phyloP scores from a whole-genome alignment of 2,797 vertebrate species.

The Halcyon badia region DNA sequence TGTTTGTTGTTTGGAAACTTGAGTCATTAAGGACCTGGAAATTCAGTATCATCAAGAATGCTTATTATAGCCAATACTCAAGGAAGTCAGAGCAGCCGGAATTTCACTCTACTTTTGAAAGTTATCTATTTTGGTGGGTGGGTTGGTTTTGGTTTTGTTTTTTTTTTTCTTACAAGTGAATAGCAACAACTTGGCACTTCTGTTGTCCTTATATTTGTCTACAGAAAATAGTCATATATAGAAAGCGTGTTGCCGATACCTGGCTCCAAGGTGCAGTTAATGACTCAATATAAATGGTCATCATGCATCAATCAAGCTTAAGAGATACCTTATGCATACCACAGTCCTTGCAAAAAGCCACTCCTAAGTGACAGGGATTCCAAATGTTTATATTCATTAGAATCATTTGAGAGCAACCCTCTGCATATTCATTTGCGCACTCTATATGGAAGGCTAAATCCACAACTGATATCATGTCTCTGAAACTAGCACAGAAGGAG shows the following conservation, averaged over 20 bases:
- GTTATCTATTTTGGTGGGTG: not conserved
- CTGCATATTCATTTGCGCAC: conserved; percentile 63
- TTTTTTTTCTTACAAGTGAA: not conserved
- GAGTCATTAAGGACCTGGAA: conserved; percentile 63
- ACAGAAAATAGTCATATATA: conserved; percentile 22
- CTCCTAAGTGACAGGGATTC: conserved; percentile 52
- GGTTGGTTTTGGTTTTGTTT: not conserved
- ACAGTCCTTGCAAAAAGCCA: conserved; percentile 59
- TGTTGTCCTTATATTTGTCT: conserved; percentile 53
- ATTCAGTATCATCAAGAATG: conserved; percentile 1
- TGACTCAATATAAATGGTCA: conserved; percentile 63
- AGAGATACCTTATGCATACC: conserved; percentile 56
- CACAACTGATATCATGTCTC: conserved; percentile 63
- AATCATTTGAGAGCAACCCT: conserved; percentile 63
- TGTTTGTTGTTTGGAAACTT: conserved; percentile 20
- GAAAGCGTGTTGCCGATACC: conserved; percentile 18
- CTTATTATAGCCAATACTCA: not conserved
- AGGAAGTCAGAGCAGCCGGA: not conserved
- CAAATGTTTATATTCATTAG: conserved; percentile 48
- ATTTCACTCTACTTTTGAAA: not conserved
- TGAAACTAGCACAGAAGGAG: conserved; percentile 69
- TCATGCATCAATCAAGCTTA: conserved; percentile 56
- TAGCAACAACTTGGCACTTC: conserved; percentile 31
- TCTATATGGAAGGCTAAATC: conserved; percentile 52
- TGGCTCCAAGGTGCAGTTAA: conserved; percentile 66